These are phyloP conservation scores for Nyctalus aviator DNA, from an alignment of 2,797 vertebrate species.

Conservation along the genomic window DNA sequence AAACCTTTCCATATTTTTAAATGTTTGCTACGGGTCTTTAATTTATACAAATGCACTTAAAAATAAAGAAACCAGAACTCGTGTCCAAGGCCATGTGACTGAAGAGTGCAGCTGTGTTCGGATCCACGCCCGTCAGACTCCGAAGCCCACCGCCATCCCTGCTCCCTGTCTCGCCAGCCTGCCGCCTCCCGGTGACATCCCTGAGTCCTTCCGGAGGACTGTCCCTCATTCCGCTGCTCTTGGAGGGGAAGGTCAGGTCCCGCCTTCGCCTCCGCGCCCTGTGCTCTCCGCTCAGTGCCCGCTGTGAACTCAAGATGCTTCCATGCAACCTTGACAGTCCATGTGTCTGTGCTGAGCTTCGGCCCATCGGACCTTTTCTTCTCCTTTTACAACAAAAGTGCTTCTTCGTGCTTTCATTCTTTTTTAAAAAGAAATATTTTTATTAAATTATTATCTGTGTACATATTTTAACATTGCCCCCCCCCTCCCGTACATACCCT, in stretches of 20 bases:
- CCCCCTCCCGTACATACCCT: too few relatives aligned
- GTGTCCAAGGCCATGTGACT: not conserved
- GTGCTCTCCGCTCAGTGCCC: not conserved
- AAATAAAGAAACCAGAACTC: not conserved
- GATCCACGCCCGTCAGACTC: not conserved
- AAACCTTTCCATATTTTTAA: not conserved
- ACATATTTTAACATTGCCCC: too few relatives aligned
- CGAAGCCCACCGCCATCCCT: not conserved
- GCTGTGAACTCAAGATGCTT: rapidly evolving
- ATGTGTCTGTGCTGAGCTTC: not conserved
- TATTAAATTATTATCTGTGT: too few relatives aligned
- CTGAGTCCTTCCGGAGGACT: not conserved
- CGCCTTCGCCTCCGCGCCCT: not conserved
- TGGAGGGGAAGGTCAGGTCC: rapidly evolving
- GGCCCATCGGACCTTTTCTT: not conserved
- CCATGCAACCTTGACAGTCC: rapidly evolving
- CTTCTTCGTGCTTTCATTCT: not conserved
- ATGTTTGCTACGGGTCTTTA: not conserved
- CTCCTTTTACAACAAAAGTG: not conserved
- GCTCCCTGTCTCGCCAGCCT: rapidly evolving
- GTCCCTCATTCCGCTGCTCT: rapidly evolving
- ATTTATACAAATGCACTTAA: not conserved
- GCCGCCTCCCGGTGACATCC: not conserved
- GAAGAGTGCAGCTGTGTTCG: not conserved
- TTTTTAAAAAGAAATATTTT: too few relatives aligned